Evolutionary conservation across 2,888 invertebrate species (phyloP).

Genomic region (Muschampia plurimacula): DNA sequence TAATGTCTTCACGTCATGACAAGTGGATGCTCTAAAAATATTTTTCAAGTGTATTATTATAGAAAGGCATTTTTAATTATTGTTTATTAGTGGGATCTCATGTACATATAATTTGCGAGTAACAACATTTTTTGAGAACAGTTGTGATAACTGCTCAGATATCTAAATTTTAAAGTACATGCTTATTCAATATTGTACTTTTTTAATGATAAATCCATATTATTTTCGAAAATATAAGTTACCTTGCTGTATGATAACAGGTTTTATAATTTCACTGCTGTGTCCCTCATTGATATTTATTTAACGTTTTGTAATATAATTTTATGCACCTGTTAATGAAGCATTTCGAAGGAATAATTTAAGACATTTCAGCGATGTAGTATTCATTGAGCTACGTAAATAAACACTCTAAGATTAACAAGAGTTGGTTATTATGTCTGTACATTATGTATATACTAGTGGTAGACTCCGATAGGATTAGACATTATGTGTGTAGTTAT

Average conservation of each 20-base stretch:
- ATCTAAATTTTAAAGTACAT: neutral
- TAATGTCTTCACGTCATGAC: no score
- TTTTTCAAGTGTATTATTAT: no score
- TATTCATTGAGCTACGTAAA: neutral
- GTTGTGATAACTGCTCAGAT: neutral
- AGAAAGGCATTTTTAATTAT: no score
- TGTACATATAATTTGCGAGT: no score
- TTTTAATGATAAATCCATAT: neutral
- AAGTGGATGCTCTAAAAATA: no score
- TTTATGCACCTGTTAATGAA: constrained; percentile 72
- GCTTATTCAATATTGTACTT: neutral
- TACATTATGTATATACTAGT: constrained; percentile 82
- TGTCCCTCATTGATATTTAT: neutral
- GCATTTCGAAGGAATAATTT: constrained; percentile 54
- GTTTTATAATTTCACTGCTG: neutral
- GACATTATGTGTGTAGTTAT: constrained; percentile 65
- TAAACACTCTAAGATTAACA: constrained; percentile 20
- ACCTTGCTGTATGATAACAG: no score
- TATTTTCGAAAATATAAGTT: neutral
- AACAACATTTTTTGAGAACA: neutral
- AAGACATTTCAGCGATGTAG: neutral
- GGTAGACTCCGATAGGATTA: constrained; percentile 69
- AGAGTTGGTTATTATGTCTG: constrained; percentile 61
- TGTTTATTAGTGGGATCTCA: no score
- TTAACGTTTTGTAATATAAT: constrained; percentile 49